phyloP scores from a whole-genome alignment of 2,797 vertebrate species.

The Tarsius wallacei region DNA sequence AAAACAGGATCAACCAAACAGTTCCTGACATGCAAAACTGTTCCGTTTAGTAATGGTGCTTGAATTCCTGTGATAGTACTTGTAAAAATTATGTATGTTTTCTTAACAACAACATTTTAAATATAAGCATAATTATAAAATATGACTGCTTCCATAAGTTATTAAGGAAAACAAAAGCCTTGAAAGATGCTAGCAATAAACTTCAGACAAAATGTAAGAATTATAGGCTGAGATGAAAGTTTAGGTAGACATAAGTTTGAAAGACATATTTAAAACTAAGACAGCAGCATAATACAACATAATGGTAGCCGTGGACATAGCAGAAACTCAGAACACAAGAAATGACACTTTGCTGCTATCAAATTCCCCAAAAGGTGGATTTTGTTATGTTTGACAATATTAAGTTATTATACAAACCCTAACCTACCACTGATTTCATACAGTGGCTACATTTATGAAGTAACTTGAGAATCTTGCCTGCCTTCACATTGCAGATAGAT shows the following conservation, averaged over 20 bases:
- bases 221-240: background rate
- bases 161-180: background rate
- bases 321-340: background rate
- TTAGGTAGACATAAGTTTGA: background rate
- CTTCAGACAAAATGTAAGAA: background rate
- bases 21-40: background rate
- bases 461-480: background rate
- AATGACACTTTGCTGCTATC: background rate
- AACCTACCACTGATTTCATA: background rate
- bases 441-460: background rate
- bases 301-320: background rate
- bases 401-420: background rate
- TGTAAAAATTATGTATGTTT: background rate
- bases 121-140: background rate
- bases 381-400: background rate
- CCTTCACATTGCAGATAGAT: background rate
- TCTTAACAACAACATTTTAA: background rate
- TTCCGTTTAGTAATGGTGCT: background rate
- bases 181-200: background rate
- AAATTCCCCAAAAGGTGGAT: background rate
- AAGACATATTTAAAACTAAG: constrained; percentile 20
- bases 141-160: background rate
- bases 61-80: background rate
- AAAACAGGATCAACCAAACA: background rate
- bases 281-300: background rate